phyloP scores from a whole-genome alignment of 2,797 vertebrate genomes.

The Hoplostethus mediterraneus region DNA sequence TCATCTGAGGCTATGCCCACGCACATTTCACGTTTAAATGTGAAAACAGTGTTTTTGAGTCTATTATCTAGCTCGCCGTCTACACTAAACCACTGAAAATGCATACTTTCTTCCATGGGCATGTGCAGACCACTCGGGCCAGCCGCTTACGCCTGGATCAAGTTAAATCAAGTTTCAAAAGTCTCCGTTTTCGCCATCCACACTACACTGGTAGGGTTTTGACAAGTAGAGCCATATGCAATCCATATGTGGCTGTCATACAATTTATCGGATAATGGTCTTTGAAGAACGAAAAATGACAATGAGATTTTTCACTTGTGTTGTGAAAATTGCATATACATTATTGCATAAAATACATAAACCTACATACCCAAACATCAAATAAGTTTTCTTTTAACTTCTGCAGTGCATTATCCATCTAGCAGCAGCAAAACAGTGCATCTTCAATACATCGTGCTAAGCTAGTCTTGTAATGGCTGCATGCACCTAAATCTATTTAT shows the following conservation, averaged over 20 bases:
- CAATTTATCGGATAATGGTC: not conserved
- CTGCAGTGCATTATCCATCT: not conserved
- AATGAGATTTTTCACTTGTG: not conserved
- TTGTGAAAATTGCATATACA: not conserved
- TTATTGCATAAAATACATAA: conserved; percentile 15
- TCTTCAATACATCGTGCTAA: conserved; percentile 1
- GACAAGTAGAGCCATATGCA: too few relatives aligned
- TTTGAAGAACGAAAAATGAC: not conserved
- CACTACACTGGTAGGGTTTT: too few relatives aligned
- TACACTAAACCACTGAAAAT: not conserved
- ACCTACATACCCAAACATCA: not conserved
- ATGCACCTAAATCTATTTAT: conserved; percentile 41
- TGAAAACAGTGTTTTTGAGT: too few relatives aligned
- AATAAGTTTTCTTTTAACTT: not conserved
- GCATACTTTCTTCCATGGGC: not conserved
- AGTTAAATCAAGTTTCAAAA: too few relatives aligned
- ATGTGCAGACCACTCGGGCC: too few relatives aligned
- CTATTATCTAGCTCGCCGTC: too few relatives aligned
- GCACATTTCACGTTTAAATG: too few relatives aligned
- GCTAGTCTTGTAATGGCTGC: conserved; percentile 23
- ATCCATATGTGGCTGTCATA: too few relatives aligned
- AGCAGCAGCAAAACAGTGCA: conserved; percentile 8
- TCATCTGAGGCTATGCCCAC: not conserved
- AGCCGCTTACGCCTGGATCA: too few relatives aligned
- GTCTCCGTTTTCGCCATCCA: too few relatives aligned